Evolutionary conservation across 2,113 vertebrate species (phyloP).

Genomic region (Microcebus griseorufus): DNA sequence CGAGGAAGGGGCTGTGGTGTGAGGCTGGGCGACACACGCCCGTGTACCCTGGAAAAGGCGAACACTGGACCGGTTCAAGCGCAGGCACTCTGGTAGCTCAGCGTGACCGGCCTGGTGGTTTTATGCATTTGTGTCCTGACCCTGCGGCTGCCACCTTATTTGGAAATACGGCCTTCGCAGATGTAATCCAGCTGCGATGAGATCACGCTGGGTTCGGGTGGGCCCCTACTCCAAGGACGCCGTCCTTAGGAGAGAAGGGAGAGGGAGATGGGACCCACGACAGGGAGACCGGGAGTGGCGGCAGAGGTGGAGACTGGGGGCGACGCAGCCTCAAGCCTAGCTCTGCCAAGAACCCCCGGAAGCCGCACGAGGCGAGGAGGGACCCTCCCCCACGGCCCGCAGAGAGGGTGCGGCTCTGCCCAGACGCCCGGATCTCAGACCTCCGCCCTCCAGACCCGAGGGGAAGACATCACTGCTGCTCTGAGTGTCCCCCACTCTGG

Average conservation of each 20-base stretch:
- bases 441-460: not conserved
- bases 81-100: not conserved
- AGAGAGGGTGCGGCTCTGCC: fast-evolving
- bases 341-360: not conserved
- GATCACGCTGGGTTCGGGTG: too few species aligned
- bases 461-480: too few species aligned
- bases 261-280: not conserved
- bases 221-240: not conserved
- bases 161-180: not conserved
- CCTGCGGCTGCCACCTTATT: not conserved
- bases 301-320: not conserved
- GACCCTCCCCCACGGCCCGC: too few species aligned
- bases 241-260: not conserved
- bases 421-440: not conserved
- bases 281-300: not conserved
- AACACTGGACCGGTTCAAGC: not conserved
- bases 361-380: not conserved
- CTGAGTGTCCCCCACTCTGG: not conserved
- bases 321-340: fast-evolving
- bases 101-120: not conserved
- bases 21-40: fast-evolving
- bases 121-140: too few species aligned
- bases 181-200: not conserved
- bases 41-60: not conserved
- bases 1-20: fast-evolving